Percentiles rank a stretch among this genome's conserved stretches.
phyloP scores from a whole-genome alignment of 2,113 vertebrate species.

The Atlantisia rogersi region DNA sequence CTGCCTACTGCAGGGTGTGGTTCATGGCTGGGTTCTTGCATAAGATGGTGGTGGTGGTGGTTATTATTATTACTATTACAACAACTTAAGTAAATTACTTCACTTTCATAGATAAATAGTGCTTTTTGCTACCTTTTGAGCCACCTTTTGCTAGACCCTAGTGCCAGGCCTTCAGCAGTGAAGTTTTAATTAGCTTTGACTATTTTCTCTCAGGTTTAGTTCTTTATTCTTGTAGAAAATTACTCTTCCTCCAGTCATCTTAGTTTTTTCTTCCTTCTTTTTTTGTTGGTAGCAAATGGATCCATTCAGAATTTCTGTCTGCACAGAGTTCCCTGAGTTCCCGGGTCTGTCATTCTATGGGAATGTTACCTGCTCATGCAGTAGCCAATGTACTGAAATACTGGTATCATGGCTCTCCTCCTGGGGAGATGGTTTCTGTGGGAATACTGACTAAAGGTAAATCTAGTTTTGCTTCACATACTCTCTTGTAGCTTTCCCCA shows the following conservation, averaged over 20 bases:
- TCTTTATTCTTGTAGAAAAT: neutral
- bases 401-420: slow-evolving; percentile 79
- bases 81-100: neutral
- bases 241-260: neutral
- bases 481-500: neutral
- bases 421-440: slow-evolving; percentile 82
- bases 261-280: neutral
- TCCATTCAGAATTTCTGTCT: slow-evolving; percentile 76
- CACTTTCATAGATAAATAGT: neutral
- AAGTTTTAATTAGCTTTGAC: neutral
- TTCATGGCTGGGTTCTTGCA: neutral
- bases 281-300: slow-evolving; percentile 78
- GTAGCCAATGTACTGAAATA: slow-evolving; percentile 79
- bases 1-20: neutral
- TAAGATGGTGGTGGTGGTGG: neutral
- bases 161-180: neutral
- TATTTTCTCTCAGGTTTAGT: neutral
- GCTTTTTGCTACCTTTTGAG: neutral
- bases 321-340: slow-evolving; percentile 39
- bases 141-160: neutral
- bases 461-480: neutral
- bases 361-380: slow-evolving; percentile 77
- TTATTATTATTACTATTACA: too few species aligned
- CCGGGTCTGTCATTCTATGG: slow-evolving; percentile 2
- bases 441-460: slow-evolving; percentile 85